Evolutionary conservation across 2,797 vertebrate species (phyloP).

Genomic region (Oreonectes daqikongensis): DNA sequence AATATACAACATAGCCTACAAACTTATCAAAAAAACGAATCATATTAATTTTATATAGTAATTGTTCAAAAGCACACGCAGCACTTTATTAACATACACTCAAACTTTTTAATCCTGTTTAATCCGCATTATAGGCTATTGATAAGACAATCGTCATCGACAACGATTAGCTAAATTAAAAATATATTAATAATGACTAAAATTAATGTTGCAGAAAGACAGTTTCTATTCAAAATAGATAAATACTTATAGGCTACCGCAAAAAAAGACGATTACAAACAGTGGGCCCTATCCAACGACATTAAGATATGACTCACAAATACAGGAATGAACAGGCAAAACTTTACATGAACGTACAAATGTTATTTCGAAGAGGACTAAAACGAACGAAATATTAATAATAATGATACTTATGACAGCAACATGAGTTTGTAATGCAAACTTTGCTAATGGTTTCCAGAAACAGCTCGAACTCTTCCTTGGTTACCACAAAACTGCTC

Average conservation of each 20-base stretch:
- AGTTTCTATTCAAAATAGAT: neutral
- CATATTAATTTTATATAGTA: too few relatives aligned
- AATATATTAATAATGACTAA: neutral
- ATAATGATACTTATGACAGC: neutral
- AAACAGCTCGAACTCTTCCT: neutral
- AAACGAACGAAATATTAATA: neutral
- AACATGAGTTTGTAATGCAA: constrained; percentile 21
- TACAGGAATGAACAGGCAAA: too few relatives aligned
- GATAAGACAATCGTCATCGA: neutral
- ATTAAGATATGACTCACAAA: too few relatives aligned
- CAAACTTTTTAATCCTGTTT: neutral
- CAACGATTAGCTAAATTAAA: neutral
- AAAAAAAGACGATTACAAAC: neutral
- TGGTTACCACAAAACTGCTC: neutral
- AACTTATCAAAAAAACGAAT: neutral
- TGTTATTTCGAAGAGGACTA: neutral
- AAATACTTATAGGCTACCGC: too few relatives aligned
- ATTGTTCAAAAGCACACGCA: neutral
- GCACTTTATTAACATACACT: neutral
- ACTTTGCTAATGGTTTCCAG: neutral
- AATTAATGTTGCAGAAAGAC: neutral
- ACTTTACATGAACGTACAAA: neutral
- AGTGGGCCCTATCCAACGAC: too few relatives aligned
- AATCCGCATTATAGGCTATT: neutral
- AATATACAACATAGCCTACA: too few relatives aligned